Evolutionary conservation across 1,140 invertebrate genomes (phyloP).

Genomic region (Scaptomyza montana): DNA sequence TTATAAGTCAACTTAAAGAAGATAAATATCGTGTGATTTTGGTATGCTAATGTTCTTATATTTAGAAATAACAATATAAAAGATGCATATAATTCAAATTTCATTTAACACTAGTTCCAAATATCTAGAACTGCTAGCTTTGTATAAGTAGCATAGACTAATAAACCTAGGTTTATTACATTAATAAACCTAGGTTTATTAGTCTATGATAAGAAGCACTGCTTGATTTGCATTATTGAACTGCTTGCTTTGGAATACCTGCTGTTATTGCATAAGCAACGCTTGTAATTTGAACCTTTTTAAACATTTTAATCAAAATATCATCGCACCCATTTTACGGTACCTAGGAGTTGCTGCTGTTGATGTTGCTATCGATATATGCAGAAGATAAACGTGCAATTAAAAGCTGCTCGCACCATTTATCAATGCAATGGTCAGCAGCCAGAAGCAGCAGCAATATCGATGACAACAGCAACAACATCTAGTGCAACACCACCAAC

Average conservation of each 20-base stretch:
- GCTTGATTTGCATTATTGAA: not conserved
- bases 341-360: not conserved
- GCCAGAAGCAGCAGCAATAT: slow-evolving; percentile 12
- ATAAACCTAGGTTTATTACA: too few relatives aligned
- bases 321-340: not conserved
- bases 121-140: too few relatives aligned
- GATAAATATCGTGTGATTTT: not conserved
- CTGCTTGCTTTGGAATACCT: not conserved
- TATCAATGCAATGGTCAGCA: slow-evolving; percentile 62
- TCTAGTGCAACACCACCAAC: not conserved
- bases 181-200: too few relatives aligned
- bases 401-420: slow-evolving; percentile 50
- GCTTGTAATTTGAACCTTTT: slow-evolving; percentile 1
- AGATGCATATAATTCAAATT: too few relatives aligned
- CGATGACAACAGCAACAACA: slow-evolving; percentile 4
- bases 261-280: not conserved
- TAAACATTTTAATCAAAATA: slow-evolving; percentile 13
- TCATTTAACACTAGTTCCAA: too few relatives aligned
- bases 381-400: slow-evolving; percentile 43
- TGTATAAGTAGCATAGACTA: too few relatives aligned
- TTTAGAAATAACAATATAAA: too few relatives aligned
- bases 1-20: slow-evolving; percentile 17
- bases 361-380: slow-evolving; percentile 35
- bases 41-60: not conserved
- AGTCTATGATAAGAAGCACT: too few relatives aligned